Percentiles rank a stretch among this genome's conserved stretches.
Evolutionary conservation across 1,140 invertebrate species (phyloP).

Genomic region (Monomorium pharaonis): DNA sequence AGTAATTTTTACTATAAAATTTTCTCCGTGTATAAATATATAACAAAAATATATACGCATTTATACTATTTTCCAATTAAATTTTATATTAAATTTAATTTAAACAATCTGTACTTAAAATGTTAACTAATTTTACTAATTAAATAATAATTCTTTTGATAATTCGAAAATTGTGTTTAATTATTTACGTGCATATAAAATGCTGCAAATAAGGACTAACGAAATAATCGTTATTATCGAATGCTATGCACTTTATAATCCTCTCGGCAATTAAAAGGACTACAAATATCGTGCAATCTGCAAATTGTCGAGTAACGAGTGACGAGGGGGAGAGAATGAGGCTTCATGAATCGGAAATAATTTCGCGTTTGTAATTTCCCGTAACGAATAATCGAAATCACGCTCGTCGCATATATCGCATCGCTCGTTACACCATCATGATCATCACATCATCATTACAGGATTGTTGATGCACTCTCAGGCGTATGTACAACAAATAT

Average conservation of each 20-base stretch:
- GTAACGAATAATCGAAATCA: slow-evolving; percentile 46
- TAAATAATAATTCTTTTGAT: not conserved
- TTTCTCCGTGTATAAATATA: not conserved
- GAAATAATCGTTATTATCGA: not conserved
- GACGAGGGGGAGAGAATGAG: not conserved
- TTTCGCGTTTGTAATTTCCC: slow-evolving; percentile 39
- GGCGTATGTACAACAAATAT: slow-evolving; percentile 31
- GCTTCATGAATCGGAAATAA: slow-evolving; percentile 5
- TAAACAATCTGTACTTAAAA: not conserved
- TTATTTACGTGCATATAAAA: not conserved
- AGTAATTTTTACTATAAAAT: too few species aligned
- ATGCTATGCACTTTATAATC: not conserved
- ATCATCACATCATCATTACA: slow-evolving; percentile 19
- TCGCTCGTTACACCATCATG: slow-evolving; percentile 15
- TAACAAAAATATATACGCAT: not conserved
- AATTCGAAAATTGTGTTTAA: not conserved
- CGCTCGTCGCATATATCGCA: not conserved
- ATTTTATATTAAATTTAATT: not conserved
- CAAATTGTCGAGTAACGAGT: not conserved
- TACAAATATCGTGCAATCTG: slow-evolving; percentile 13
- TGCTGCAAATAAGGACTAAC: not conserved
- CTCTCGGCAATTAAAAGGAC: not conserved
- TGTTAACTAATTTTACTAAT: not conserved
- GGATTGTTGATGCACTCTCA: slow-evolving; percentile 44
- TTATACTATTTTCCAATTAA: too few species aligned